Base-by-base conservation (phyloP, 2,888 invertebrate species). In the Pristionchus mayeri region DNA sequence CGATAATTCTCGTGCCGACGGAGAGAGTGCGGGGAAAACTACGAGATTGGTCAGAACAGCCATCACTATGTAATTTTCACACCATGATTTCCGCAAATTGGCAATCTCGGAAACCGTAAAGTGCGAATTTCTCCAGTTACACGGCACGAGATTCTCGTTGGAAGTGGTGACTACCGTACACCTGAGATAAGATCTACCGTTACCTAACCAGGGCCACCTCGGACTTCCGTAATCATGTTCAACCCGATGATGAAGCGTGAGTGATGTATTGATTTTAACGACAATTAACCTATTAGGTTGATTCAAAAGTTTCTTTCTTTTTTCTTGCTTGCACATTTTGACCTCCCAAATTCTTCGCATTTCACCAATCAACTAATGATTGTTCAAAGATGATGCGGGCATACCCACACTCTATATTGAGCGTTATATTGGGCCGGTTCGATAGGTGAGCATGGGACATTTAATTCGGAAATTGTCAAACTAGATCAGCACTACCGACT, bases 161-260 rank as follows among this genome's bases (percentile, higher is more conserved):
- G 67, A 3, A 34, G 67, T 37, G 67, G 67, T 67, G 67, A 67
- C 67, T 67, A 67, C 67, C 34, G 67, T 67, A 67, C 4, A 9
- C 67, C 67, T 30, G 16, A 27, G 27, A 24, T 2, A 18, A 16
- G 3, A 18, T 21, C 21, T 37, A n/a, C 40, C n/a, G 40, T 67
- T 37, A n/a, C n/a, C 37, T 7, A 40, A 16, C 37, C 27, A n/a
- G 6, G 4, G 24, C 24, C 24, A 52, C 52, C 11, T 21, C 24
- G 24, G 30, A 11, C 60, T 16, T 2, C 27, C 13, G 60, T 27
- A 60, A 11, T 30, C 60, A 67, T 67, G 67, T 37, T 67, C 67
- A 67, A 67, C 11, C 67, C 67, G 21, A 67, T 67, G 67, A 67
- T 67, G 67, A 67, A 67, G n/a, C 67, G 67, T 67, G 7, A 37